Conservation (phyloP, 2,888 invertebrate genomes). For the Iphiclides podalirius region DNA sequence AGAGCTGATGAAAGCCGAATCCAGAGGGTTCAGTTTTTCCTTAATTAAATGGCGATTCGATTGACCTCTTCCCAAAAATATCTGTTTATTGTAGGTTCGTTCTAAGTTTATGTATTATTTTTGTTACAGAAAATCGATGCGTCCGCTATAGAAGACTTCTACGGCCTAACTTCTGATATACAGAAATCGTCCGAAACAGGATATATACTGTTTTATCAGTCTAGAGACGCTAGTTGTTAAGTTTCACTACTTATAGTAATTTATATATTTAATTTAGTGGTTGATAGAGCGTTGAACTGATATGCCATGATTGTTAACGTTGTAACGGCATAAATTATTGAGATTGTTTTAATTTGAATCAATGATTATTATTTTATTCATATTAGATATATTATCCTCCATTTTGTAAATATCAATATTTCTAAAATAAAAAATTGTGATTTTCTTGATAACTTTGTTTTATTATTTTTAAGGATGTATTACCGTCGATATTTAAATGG, state of each 20-base stretch:
- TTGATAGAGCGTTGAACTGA: conserved; percentile 59
- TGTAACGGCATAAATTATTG: conserved; percentile 70
- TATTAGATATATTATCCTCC: conserved; percentile 51
- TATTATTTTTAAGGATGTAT: too few relatives aligned
- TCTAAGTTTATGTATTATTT: too few relatives aligned
- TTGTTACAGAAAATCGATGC: conserved; percentile 97
- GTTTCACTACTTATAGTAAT: conserved; percentile 65
- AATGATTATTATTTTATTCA: conserved; percentile 50
- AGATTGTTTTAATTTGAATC: conserved; percentile 58
- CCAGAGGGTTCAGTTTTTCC: too few relatives aligned
- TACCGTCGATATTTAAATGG: too few relatives aligned
- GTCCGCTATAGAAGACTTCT: conserved; percentile 99
- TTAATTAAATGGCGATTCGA: too few relatives aligned
- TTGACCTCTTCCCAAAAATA: too few relatives aligned
- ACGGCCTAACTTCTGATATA: conserved; percentile 98
- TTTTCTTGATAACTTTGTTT: conserved; percentile 17
- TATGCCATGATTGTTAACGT: conserved; percentile 75
- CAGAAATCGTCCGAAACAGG: conserved; percentile 99
- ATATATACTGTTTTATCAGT: conserved; percentile 99
- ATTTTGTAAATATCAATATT: conserved; percentile 71
- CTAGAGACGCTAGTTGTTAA: conserved; percentile 87
- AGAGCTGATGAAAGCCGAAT: too few relatives aligned
- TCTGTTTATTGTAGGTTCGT: too few relatives aligned
- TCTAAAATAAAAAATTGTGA: conserved; percentile 44
- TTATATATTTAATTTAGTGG: conserved; percentile 69